Evolutionary conservation across 2,113 vertebrate species (phyloP).

Genomic region (Syngnathus floridae): DNA sequence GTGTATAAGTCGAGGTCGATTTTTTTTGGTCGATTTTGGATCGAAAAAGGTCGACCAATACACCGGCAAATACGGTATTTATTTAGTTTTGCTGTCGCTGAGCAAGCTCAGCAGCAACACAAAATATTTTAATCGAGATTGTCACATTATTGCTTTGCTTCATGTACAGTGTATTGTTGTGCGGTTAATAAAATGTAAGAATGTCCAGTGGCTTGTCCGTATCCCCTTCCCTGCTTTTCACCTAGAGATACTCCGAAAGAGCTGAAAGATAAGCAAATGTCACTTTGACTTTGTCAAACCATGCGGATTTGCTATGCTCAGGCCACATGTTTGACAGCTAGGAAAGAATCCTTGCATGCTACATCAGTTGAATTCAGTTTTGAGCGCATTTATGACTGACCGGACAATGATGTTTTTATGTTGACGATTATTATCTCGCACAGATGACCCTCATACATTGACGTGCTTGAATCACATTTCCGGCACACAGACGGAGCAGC

Average conservation of each 20-base stretch:
- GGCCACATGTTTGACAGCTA: neutral
- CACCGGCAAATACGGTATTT: no score
- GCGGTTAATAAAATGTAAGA: neutral
- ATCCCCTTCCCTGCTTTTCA: neutral
- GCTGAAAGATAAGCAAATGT: slow-evolving; percentile 9
- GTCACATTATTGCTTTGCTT: neutral
- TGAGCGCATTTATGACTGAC: slow-evolving; percentile 1
- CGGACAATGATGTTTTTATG: neutral
- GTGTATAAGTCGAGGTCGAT: no score
- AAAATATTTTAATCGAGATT: neutral
- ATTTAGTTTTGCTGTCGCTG: neutral
- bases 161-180: neutral
- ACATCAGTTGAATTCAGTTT: slow-evolving; percentile 5
- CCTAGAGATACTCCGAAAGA: neutral
- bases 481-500: slow-evolving; percentile 10
- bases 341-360: slow-evolving; percentile 8
- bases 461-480: neutral
- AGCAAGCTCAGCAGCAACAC: neutral
- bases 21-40: no score
- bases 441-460: slow-evolving; percentile 2
- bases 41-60: no score
- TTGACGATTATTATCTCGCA: neutral
- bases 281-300: slow-evolving; percentile 11
- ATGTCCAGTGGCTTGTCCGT: neutral
- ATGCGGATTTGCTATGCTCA: neutral